Percentiles rank a stretch among this genome's conserved stretches.
These are phyloP conservation scores for Athene noctua DNA, from an alignment of 2,113 vertebrate species.

Conservation along the genomic window DNA sequence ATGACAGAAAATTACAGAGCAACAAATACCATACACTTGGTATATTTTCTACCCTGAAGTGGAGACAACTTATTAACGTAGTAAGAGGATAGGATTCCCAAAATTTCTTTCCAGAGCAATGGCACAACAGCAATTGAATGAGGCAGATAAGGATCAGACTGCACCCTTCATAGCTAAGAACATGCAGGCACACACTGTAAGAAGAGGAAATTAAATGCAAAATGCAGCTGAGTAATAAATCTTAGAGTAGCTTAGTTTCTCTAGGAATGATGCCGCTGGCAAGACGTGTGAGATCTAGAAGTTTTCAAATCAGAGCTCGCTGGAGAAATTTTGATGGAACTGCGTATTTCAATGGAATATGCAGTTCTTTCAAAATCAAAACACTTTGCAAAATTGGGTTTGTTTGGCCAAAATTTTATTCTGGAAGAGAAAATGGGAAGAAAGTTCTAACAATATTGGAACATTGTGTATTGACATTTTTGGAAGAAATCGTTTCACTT, in stretches of 20 bases:
- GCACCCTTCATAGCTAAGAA: conserved; percentile 42
- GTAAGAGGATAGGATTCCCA: not conserved
- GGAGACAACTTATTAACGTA: not conserved
- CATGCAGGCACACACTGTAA: conserved; percentile 34
- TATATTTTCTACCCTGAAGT: not conserved
- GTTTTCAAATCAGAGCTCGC: conserved; percentile 19
- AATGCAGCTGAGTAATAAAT: conserved; percentile 61
- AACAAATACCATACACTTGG: not conserved
- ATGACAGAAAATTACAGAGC: conserved; percentile 14
- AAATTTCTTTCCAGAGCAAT: not conserved
- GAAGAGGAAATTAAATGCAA: conserved; percentile 65
- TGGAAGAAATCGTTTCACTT: not conserved
- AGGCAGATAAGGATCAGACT: conserved; percentile 51
- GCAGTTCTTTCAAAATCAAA: conserved; percentile 7
- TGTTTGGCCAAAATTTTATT: conserved; percentile 25
- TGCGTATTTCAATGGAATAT: not conserved
- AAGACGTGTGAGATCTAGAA: conserved; percentile 29
- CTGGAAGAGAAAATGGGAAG: conserved; percentile 4
- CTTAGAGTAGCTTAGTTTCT: conserved; percentile 43
- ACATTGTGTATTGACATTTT: not conserved
- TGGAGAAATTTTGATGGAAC: conserved; percentile 9
- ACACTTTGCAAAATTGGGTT: not conserved
- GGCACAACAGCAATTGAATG: not conserved
- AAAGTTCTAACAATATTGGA: conserved; percentile 1
- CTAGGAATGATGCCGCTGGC: conserved; percentile 63